Evolutionary conservation across 2,113 vertebrate species (phyloP).

Genomic region (Nycticebus coucang): DNA sequence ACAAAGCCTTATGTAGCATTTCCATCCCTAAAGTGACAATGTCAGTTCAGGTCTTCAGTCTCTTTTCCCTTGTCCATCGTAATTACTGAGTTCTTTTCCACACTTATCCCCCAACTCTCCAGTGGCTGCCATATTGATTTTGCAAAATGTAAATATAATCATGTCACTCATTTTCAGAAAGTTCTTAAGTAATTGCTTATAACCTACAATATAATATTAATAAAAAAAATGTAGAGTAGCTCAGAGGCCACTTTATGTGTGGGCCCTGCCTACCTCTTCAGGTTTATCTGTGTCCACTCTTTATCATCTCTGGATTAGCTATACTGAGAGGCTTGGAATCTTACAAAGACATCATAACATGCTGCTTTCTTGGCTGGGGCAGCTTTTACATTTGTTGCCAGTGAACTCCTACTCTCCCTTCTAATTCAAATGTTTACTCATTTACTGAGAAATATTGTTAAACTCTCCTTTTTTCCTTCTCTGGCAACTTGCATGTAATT

Average conservation of each 20-base stretch:
- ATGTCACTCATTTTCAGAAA: neutral
- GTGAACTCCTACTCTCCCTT: neutral
- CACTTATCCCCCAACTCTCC: accelerated
- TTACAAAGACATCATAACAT: neutral
- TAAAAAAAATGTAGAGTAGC: neutral
- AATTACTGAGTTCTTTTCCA: neutral
- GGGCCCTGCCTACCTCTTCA: neutral
- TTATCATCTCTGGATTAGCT: neutral
- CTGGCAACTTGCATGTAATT: neutral
- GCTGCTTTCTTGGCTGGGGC: neutral
- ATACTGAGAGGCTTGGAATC: neutral
- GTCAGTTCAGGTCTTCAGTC: neutral
- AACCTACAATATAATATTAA: neutral
- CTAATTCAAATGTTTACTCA: neutral
- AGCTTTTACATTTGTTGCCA: neutral
- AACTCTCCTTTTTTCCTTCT: neutral
- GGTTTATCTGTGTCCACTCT: neutral
- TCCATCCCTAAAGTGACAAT: accelerated
- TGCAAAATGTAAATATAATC: neutral
- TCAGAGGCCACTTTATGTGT: neutral
- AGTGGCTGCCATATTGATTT: neutral
- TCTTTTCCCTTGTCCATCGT: neutral
- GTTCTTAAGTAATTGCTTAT: neutral
- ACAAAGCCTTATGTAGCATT: neutral
- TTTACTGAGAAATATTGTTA: neutral